Evolutionary conservation across 2,113 vertebrate genomes (phyloP), one percentile per base, ranked within the genome.

Genomic region (Pituophis catenifer): DNA sequence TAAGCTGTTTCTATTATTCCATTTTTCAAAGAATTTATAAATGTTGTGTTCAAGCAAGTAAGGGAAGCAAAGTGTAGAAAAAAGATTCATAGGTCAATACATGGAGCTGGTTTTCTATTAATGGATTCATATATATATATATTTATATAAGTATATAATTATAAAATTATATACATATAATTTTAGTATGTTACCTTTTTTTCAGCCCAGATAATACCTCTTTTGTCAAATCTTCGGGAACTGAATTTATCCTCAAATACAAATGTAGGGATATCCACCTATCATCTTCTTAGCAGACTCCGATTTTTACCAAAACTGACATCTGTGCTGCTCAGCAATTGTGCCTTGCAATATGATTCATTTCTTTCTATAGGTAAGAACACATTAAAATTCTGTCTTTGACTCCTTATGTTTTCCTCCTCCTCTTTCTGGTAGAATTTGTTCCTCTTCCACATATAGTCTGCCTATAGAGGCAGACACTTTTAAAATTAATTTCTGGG

Each of bases 181-280:
- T 94, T 86, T 48, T 0, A 0, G 44, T 93, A 70, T 96, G 93
- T 94, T 91, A 94, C 92, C 33, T 89, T 91, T 95, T 91, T 95
- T 97, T 89, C 95, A 99, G 98, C 98, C 94, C 98, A 99, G 97
- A 98, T 98, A 85, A 97, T 99, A 93, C 98, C 98, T 91, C 97
- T 98, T 87, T 97, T 99, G 48, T 95, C 96, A 8, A 98, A 95
- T 94, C 98, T 99, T 95, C 96, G 96, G 17, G 97, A 98, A 55
- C 94, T 99, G 94, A 97, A 99, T 95, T 95, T 99, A 93, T 99
- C 98, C 13, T 98, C 97, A 0, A 99, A 99, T 97, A 98, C 97
- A 98, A 98, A 96, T 17, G 92, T 97, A 19, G 99, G 98, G 53
- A 48, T 94, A 21, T 95, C 96, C 89, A 97, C 97, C 52, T 95